These are phyloP conservation scores for Diarsia mendica DNA, from an alignment of 2,888 invertebrate genomes.

Conservation along the genomic window DNA sequence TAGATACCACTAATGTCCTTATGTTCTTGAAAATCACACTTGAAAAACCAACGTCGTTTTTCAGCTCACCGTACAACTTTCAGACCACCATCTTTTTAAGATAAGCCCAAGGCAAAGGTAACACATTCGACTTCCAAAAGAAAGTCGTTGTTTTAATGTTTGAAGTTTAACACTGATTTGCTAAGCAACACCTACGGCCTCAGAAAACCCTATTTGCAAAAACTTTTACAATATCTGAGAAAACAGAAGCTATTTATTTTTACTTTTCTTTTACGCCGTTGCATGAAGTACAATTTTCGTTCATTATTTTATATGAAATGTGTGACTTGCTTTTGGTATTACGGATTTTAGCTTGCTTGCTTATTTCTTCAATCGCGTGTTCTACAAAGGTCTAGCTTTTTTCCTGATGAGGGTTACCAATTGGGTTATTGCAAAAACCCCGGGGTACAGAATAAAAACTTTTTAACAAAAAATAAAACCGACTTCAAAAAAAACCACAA, in stretches of 20 bases:
- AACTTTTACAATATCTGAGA: slow-evolving; percentile 59
- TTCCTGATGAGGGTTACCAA: no score
- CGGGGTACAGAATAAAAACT: no score
- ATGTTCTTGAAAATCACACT: neutral
- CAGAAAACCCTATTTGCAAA: slow-evolving; percentile 41
- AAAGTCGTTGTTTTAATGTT: slow-evolving; percentile 50
- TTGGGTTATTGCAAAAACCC: no score
- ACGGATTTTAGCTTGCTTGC: neutral
- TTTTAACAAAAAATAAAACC: no score
- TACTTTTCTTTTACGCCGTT: slow-evolving; percentile 36
- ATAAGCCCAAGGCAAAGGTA: slow-evolving; percentile 12
- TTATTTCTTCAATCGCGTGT: neutral
- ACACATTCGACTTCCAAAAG: slow-evolving; percentile 34
- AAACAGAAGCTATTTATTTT: slow-evolving; percentile 53
- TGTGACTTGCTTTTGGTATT: slow-evolving; percentile 16
- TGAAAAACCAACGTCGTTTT: neutral
- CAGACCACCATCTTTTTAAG: slow-evolving; percentile 1
- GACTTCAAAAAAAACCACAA: no score
- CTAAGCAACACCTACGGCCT: slow-evolving; percentile 39
- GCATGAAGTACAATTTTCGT: slow-evolving; percentile 35
- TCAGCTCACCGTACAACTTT: neutral
- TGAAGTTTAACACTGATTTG: slow-evolving; percentile 54
- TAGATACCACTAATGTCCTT: neutral
- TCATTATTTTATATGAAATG: slow-evolving; percentile 31
- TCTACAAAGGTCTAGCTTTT: neutral